Base-by-base conservation (phyloP, 2,797 vertebrate species). In the Sciurus vulgaris region DNA sequence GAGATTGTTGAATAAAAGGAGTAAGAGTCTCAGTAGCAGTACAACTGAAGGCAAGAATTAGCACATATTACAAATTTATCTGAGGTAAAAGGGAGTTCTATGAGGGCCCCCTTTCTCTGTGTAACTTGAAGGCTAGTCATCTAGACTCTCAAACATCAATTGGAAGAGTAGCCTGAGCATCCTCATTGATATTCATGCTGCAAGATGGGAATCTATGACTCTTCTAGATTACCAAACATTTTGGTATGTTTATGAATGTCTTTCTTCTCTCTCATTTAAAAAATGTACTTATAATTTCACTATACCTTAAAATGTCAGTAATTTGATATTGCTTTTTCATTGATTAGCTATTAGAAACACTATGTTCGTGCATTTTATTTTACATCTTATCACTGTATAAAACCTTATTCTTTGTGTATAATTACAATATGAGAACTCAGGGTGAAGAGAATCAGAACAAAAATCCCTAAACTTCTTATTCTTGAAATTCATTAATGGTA, bases 241-340 rank as follows among this genome's bases (percentile, higher is more conserved):
- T 38, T 73, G 61, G 5, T 38, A 7, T 91, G 1, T 47, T 61
- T 82, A 72, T 88, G 77, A 13, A 95, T 41, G 73, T 70, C 10
- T 72, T 84, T 38, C 24, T 30, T 3, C 15, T 10, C 74, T 33
- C 20, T 56, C 15, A 28, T 81, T 56, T 44, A 20, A 26, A 41
- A 84, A 51, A 67, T 78, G 7, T 82, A 56, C 14, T 85, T 72
- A 63, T 18, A 69, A 63, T 82, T 91, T 11, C 28, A 63, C 3
- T 82, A 11, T 76, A 33, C 38, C 87, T 94, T 72, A 89, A 86
- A 72, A 77, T 85, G 49, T 33, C 22, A 77, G 30, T 93, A 93
- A 85, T 70, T 88, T 85, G 67, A 81, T 74, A 56, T 30, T 70
- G 8, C 38, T 93, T 96, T 97, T 91, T 41, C 33, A 69, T 79